Base-by-base conservation (phyloP, 2,797 vertebrate genomes). In the Telmatherina bonti region DNA sequence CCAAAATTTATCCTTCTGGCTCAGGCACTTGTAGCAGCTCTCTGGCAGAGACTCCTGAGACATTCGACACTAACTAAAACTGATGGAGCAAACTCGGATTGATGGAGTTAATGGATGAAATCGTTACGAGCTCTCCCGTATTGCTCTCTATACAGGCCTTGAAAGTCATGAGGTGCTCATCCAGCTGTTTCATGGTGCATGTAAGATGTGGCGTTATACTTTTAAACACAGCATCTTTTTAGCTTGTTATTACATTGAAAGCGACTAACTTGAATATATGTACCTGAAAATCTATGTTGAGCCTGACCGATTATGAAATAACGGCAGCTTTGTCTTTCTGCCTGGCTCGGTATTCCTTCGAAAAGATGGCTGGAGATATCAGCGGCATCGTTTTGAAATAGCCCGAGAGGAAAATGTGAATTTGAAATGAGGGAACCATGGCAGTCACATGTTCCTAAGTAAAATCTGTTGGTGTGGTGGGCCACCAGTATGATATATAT, bases 41-140 rank as follows among this genome's bases (percentile, higher is more conserved):
- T 62, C 61, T 76, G 80, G 70, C 68, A 68, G 64, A 66, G 81
- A 74, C 79, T 85, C 76, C 76, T 47, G 78, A 87, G 76, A 78
- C 62, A 71, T 76, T 84, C 68, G 57, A 57, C 67, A 68, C 82
- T 89, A 89, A 89, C 82, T 75, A 73, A 79, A 88, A 81, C 72
- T 76, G 87, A 91, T 88, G 89, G 83, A 83, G 85, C 84, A 76
- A 87, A 88, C 76, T 81, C 69, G 68, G 87, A 91, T 87, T 89
- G 89, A 91, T 85, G 86, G 86, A 87, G 75, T 84, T 88, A 92
- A 91, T 89, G 88, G 86, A 83, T 81, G 76, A 82, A 83, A 83
- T 81, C 57, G 52, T 82, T 76, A 82, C 24, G 38, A 78, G 51
- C 83, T 87, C 79, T 63, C 52, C 2, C 2, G 62, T 62, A 77